Base-by-base conservation (phyloP, 1,140 invertebrate species). In the Zaprionus lachaisei region DNA sequence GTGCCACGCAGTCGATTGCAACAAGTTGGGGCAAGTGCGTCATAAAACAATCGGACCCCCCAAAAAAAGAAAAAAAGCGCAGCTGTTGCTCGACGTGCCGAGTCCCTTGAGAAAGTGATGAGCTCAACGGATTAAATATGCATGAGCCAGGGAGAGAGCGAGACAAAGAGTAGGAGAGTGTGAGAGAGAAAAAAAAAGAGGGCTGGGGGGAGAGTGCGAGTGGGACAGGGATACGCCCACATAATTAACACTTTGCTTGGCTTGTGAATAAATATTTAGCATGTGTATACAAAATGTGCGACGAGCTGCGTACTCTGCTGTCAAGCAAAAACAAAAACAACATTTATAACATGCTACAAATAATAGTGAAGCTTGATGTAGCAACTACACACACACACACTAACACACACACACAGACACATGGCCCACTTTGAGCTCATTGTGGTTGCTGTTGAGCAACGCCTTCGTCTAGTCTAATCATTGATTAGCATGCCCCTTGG, bases 211-310 rank as follows among this genome's bases (percentile, higher is more conserved):
- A 47, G 20, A 24, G 7, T 26, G 28, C 6, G 26, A 64, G 14
- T 37, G 54, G 15, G 54, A 56, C 71, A 57, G 9, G 49, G 58
- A 64, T 61, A 80, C 80, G 56, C 78, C 73, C 80, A 83, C 76
- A 82, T 79, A 83, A 83, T 83, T 83, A 83, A 83, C 83, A 86
- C 83, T 86, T 74, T 87, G 80, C 64, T 79, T 81, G 76, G 61
- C 73, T 79, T 73, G 72, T 77, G 70, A 71, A 85, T 87, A 85
- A 85, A 85, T 85, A 85, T 82, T 87, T 86, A 74, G 79, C 82
- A 74, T 85, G 82, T 77, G 79, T 85, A 65, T 84, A 80, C 61
- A 76, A 58, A 78, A 56, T 24, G 20, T 47, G 41, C 41, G 41
- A 44, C 7, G 20, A 22, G 26, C n/a, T 22, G 55, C 17, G 15